These are phyloP conservation scores for Bombus confusus DNA, from an alignment of 1,140 invertebrate species.

Conservation along the genomic window DNA sequence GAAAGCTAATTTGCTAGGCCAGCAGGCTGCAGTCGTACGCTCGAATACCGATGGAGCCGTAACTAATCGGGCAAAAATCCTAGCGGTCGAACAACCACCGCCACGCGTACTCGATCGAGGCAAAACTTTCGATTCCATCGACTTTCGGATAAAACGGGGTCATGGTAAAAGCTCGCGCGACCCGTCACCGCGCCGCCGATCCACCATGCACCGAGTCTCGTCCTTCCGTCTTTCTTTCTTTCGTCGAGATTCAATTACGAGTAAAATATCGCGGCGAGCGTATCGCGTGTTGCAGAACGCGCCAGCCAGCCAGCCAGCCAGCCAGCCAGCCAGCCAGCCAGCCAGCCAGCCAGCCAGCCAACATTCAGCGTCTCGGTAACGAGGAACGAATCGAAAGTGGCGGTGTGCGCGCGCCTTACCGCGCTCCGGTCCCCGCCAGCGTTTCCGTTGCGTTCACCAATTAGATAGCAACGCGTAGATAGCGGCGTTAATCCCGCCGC, in stretches of 20 bases:
- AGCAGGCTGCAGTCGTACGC: no score
- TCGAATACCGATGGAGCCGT: neutral
- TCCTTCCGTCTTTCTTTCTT: no score
- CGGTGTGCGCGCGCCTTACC: neutral
- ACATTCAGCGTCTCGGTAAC: constrained; percentile 10
- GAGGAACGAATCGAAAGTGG: constrained; percentile 28
- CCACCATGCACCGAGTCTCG: neutral
- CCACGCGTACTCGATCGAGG: neutral
- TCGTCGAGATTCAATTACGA: constrained; percentile 5
- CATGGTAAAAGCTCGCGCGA: neutral
- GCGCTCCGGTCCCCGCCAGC: constrained; percentile 14
- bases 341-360: no score
- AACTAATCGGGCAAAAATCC: no score
- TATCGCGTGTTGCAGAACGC: constrained; percentile 19
- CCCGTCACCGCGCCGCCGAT: neutral
- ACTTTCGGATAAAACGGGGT: neutral
- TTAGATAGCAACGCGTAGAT: constrained; percentile 49
- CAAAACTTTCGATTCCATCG: neutral
- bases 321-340: no score
- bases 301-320: no score
- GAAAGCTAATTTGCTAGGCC: neutral
- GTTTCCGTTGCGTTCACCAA: constrained; percentile 40
- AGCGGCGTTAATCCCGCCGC: constrained; percentile 40
- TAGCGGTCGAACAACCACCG: no score
- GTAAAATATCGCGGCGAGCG: constrained; percentile 51